Evolutionary conservation across 1,140 invertebrate genomes (phyloP), one percentile per base, ranked within the genome.

Genomic region (Formica selysi): DNA sequence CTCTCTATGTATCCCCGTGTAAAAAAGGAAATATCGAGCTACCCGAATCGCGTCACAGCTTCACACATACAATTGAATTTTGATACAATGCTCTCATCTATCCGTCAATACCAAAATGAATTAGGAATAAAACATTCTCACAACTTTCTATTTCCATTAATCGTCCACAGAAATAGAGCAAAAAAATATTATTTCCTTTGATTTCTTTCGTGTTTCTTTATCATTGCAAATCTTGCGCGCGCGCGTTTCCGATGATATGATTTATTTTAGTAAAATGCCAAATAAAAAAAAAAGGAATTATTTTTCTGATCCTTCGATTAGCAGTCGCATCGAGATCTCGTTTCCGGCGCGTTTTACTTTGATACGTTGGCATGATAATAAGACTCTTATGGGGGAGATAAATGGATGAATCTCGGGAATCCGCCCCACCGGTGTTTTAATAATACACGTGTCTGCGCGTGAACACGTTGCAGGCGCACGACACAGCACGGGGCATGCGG

Each of bases 31-130:
- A 71, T 57, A 3, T 8, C 22, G 48, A 80, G 48, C 29, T 80
- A 51, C 44, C n/a, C 65, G 41, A 57, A 81, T 64, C 76, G 64
- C 48, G 54, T 74, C 76, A 65, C 65, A 86, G 71, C 62, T 78
- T 79, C 67, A 61, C 59, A 74, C 67, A 62, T 61, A 85, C 79
- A 41, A 80, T 70, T 71, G 73, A 89, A 85, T 90, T 90, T 89
- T 89, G 85, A 89, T 88, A 88, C 89, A 90, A 87, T 89, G 79
- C 89, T 78, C 71, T 81, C 76, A 62, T 79, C 71, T 80, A 32
- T 26, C 48, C 44, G 74, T 64, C 51, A 76, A 36, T 41, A 54
- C 3, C 22, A 71, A 38, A 29, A 57, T 51, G 38, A 3, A 64
- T 4, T 29, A n/a, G 59, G 44, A 22, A 29, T n/a, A 61, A 61